These are phyloP conservation scores for Crypturellus undulatus DNA, from an alignment of 2,113 vertebrate species.

Conservation along the genomic window DNA sequence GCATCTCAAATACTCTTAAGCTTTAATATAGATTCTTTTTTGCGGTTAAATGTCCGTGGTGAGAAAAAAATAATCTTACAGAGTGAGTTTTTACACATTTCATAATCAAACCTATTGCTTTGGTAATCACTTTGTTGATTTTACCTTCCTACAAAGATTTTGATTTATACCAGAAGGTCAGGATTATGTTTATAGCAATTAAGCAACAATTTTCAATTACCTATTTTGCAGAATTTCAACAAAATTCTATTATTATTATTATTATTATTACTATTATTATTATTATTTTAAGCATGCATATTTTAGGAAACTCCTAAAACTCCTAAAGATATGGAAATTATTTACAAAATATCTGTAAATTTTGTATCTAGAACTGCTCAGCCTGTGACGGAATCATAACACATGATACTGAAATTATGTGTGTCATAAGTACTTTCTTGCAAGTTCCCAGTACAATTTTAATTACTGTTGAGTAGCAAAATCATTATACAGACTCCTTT, in stretches of 20 bases:
- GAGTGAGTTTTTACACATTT: not conserved
- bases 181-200: not conserved
- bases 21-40: not conserved
- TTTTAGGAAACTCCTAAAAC: not conserved
- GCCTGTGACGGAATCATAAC: not conserved
- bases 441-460: not conserved
- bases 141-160: not conserved
- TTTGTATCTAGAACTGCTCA: not conserved
- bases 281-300: rapidly evolving
- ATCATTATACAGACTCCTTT: not conserved
- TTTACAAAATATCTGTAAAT: not conserved
- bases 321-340: not conserved
- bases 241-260: not conserved
- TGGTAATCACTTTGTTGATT: not conserved
- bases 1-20: not conserved
- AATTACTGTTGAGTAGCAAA: not conserved
- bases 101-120: not conserved
- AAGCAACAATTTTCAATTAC: not conserved
- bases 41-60: not conserved
- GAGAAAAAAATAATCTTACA: not conserved
- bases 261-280: not conserved
- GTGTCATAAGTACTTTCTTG: not conserved
- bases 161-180: not conserved
- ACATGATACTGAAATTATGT: not conserved
- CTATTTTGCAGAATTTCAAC: not conserved